These are phyloP conservation scores for Bombylius discolor DNA, from an alignment of 2,888 invertebrate genomes.

Conservation along the genomic window DNA sequence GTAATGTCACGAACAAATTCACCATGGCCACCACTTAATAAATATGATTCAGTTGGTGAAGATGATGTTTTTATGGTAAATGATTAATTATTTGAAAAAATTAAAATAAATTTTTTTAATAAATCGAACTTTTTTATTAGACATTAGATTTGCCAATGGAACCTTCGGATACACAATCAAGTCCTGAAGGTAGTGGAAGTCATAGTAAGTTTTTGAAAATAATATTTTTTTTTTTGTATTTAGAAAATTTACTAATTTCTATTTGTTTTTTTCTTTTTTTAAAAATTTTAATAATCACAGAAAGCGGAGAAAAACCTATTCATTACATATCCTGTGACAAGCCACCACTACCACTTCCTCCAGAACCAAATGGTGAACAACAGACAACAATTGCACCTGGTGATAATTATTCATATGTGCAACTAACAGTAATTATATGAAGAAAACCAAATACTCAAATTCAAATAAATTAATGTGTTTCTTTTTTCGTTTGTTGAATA, in stretches of 20 bases:
- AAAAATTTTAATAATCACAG: too few species aligned
- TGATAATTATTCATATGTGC: slow-evolving; percentile 73
- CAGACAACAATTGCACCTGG: slow-evolving; percentile 34
- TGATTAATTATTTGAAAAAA: slow-evolving; percentile 9
- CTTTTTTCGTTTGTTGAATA: neutral
- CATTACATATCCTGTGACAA: slow-evolving; percentile 45
- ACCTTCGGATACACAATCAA: slow-evolving; percentile 63
- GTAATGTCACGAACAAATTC: slow-evolving; percentile 67
- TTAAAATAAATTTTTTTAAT: neutral
- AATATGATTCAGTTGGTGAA: slow-evolving; percentile 65
- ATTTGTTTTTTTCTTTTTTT: too few species aligned
- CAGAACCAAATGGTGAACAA: slow-evolving; percentile 18
- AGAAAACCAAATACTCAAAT: neutral
- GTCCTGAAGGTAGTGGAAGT: slow-evolving; percentile 47
- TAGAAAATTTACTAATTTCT: too few species aligned
- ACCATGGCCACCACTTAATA: slow-evolving; percentile 36
- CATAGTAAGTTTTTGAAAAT: slow-evolving; percentile 26
- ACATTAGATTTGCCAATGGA: slow-evolving; percentile 75
- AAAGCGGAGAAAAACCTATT: slow-evolving; percentile 37
- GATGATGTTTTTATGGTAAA: slow-evolving; percentile 91
- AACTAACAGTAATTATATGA: slow-evolving; percentile 51
- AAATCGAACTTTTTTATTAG: slow-evolving; percentile 39
- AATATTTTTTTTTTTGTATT: neutral
- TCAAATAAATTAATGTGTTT: slow-evolving; percentile 3
- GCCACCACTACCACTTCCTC: slow-evolving; percentile 18